Evolutionary conservation across 1,140 invertebrate species (phyloP).

Genomic region (Lethrus apterus): DNA sequence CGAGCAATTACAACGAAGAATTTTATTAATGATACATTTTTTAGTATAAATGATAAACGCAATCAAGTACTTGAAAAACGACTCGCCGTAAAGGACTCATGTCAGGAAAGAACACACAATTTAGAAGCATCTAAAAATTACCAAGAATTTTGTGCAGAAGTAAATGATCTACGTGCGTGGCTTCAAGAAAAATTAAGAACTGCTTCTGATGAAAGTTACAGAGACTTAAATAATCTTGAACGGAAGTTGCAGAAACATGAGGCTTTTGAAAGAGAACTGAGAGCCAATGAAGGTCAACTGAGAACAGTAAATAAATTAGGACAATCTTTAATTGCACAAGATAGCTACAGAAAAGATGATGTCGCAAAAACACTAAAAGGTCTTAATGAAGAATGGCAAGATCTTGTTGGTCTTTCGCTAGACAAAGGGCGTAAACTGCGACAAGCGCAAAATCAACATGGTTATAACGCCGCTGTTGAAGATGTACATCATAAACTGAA

Average conservation of each 20-base stretch:
- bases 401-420: slow-evolving; percentile 58
- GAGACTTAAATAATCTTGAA: slow-evolving; percentile 85
- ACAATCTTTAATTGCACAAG: slow-evolving; percentile 59
- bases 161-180: slow-evolving; percentile 83
- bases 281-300: slow-evolving; percentile 84
- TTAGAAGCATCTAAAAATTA: slow-evolving; percentile 72
- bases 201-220: slow-evolving; percentile 87
- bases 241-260: slow-evolving; percentile 95
- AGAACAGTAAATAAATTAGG: slow-evolving; percentile 75
- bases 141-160: slow-evolving; percentile 82
- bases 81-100: slow-evolving; percentile 64
- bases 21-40: slow-evolving; percentile 2
- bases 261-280: slow-evolving; percentile 91
- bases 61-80: slow-evolving; percentile 69
- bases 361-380: slow-evolving; percentile 58
- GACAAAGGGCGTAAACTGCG: slow-evolving; percentile 74
- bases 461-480: slow-evolving; percentile 68
- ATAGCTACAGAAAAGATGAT: slow-evolving; percentile 62
- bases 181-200: slow-evolving; percentile 86
- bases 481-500: slow-evolving; percentile 74
- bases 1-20: no score
- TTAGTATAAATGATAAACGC: slow-evolving; percentile 64
- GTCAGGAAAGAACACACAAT: slow-evolving; percentile 61
- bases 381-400: slow-evolving; percentile 67
- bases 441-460: slow-evolving; percentile 74